Evolutionary conservation across 2,113 vertebrate species (phyloP).

Genomic region (Cyanocitta stelleri): DNA sequence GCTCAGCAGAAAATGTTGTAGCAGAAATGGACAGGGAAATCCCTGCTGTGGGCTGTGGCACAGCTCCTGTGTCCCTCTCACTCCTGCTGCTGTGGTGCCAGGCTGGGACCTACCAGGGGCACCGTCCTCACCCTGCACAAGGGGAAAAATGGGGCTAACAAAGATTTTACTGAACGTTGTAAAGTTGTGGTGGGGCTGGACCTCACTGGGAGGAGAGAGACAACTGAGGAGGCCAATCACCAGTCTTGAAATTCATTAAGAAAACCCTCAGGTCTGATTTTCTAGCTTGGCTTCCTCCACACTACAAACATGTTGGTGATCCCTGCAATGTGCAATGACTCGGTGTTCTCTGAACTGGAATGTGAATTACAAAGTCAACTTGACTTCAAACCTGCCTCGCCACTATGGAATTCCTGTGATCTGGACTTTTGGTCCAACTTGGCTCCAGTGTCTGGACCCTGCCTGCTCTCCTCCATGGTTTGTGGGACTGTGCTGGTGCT

Average conservation of each 20-base stretch:
- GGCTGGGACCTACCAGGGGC: not conserved
- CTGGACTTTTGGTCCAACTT: not conserved
- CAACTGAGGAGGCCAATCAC: not conserved
- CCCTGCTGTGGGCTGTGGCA: not conserved
- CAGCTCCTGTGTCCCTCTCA: not conserved
- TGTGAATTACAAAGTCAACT: not conserved
- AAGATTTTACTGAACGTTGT: not conserved
- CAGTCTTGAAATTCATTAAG: not conserved
- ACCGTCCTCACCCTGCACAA: rapidly evolving
- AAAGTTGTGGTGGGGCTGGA: not conserved
- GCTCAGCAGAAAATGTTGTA: not conserved
- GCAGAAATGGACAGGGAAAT: not conserved
- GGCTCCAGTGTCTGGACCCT: not conserved
- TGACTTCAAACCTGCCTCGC: not conserved
- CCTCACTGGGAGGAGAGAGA: not conserved
- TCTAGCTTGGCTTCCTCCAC: not conserved
- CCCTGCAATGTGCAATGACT: not conserved
- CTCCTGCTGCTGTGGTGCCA: rapidly evolving
- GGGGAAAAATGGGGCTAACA: not conserved
- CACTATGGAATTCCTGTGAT: not conserved
- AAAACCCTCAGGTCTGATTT: not conserved
- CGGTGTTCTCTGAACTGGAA: not conserved
- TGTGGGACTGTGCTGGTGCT: not conserved
- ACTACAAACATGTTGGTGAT: not conserved
- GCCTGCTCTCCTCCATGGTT: not conserved